Conservation (phyloP, 2,113 vertebrate species). For the Hepsetus odoe region DNA sequence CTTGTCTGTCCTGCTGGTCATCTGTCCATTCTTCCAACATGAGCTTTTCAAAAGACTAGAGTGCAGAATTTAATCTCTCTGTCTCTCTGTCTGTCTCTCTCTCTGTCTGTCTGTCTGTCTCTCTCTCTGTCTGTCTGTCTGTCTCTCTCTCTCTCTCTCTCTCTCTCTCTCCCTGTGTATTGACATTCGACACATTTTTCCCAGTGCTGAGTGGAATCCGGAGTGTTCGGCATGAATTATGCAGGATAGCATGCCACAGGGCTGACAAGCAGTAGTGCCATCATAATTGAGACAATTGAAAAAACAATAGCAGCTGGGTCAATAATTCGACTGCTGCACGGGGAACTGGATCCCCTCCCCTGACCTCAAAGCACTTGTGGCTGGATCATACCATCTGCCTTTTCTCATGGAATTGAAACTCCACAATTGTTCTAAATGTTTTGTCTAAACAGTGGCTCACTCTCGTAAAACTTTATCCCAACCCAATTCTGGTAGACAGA, state of each 20-base stretch:
- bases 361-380: constrained; percentile 7
- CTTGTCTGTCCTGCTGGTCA: not conserved
- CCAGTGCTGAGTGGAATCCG: constrained; percentile 73
- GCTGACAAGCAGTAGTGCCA: constrained; percentile 78
- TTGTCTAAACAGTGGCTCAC: too few relatives aligned
- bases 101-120: too few relatives aligned
- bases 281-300: constrained; percentile 83
- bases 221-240: constrained; percentile 79
- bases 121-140: too few relatives aligned
- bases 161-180: constrained; percentile 61
- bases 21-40: too few relatives aligned
- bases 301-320: constrained; percentile 80
- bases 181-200: constrained; percentile 79
- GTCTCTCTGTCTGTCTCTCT: too few relatives aligned
- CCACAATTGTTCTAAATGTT: not conserved
- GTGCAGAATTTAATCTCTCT: constrained; percentile 33
- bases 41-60: constrained; percentile 21
- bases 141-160: too few relatives aligned
- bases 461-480: too few relatives aligned
- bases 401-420: constrained; percentile 17
- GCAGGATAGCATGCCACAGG: constrained; percentile 74
- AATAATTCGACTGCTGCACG: constrained; percentile 78
- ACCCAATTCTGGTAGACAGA: too few relatives aligned
- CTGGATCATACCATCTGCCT: constrained; percentile 52
- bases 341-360: constrained; percentile 75